A percentile compares a stretch with the other conserved stretches of the same genome.
phyloP scores from a whole-genome alignment of 2,113 vertebrate genomes.

The Hepsetus odoe region DNA sequence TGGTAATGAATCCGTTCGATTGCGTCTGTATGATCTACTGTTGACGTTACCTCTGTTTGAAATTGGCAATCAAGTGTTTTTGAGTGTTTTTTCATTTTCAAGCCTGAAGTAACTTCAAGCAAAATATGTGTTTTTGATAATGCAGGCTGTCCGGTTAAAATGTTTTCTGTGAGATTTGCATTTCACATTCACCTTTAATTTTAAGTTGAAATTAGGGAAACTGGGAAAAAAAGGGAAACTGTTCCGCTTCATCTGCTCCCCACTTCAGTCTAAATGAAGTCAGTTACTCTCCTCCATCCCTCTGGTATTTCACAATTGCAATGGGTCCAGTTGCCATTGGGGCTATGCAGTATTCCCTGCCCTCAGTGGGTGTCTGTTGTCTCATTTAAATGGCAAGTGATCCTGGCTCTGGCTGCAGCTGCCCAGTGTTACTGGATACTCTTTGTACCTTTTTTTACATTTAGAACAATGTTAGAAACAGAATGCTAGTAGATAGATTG shows the following conservation, averaged over 20 bases:
- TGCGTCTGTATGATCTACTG: neutral
- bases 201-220: too few species aligned
- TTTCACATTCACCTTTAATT: neutral
- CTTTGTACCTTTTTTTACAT: too few species aligned
- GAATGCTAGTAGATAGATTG: too few species aligned
- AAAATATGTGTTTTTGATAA: slow-evolving; percentile 23
- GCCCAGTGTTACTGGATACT: neutral
- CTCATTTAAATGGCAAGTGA: too few species aligned
- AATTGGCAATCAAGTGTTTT: neutral
- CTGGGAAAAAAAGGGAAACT: neutral
- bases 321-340: too few species aligned
- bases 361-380: too few species aligned
- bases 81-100: neutral
- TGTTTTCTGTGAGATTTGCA: slow-evolving; percentile 14
- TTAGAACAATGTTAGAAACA: too few species aligned
- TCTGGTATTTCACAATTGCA: too few species aligned
- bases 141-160: neutral
- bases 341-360: too few species aligned
- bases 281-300: too few species aligned
- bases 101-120: neutral
- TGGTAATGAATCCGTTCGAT: neutral
- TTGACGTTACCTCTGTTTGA: slow-evolving; percentile 14
- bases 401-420: neutral
- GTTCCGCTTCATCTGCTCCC: neutral
- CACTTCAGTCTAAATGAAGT: too few species aligned